Conservation (phyloP, 2,797 vertebrate genomes). For the Scolopax bukidnonensis region DNA sequence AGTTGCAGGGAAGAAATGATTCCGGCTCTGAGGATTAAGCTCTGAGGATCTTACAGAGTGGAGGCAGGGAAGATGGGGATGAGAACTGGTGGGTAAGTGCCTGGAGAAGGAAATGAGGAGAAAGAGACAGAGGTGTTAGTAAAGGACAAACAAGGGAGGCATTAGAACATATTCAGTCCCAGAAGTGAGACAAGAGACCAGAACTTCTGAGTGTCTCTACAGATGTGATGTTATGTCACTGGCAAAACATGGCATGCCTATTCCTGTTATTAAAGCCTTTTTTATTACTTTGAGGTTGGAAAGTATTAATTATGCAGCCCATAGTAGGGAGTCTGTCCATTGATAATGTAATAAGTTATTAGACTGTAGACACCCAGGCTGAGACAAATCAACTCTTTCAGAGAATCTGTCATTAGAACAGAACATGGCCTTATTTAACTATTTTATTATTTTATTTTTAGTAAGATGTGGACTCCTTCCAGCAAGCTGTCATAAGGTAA, state of each 20-base stretch:
- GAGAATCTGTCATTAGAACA: background rate
- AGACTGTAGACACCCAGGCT: background rate
- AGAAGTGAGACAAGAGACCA: background rate
- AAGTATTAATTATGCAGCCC: background rate
- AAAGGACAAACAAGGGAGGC: too few relatives aligned
- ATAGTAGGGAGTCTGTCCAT: too few relatives aligned
- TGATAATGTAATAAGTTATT: background rate
- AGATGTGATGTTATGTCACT: background rate
- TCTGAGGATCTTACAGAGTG: background rate
- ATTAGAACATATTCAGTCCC: background rate
- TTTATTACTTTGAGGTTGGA: background rate
- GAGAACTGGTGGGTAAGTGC: too few relatives aligned
- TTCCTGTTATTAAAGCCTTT: background rate
- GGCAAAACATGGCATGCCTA: background rate
- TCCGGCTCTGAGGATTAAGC: background rate
- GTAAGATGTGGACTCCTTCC: background rate
- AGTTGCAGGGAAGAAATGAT: background rate
- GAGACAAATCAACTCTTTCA: background rate
- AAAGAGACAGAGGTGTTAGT: too few relatives aligned
- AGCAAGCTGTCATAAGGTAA: background rate
- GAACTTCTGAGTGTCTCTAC: background rate
- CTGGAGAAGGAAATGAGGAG: too few relatives aligned
- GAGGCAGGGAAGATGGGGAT: background rate
- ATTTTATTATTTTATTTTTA: background rate
- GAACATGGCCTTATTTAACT: background rate